These are phyloP conservation scores for Pollimyrus isidori DNA, from an alignment of 2,113 vertebrate genomes.

Conservation along the genomic window DNA sequence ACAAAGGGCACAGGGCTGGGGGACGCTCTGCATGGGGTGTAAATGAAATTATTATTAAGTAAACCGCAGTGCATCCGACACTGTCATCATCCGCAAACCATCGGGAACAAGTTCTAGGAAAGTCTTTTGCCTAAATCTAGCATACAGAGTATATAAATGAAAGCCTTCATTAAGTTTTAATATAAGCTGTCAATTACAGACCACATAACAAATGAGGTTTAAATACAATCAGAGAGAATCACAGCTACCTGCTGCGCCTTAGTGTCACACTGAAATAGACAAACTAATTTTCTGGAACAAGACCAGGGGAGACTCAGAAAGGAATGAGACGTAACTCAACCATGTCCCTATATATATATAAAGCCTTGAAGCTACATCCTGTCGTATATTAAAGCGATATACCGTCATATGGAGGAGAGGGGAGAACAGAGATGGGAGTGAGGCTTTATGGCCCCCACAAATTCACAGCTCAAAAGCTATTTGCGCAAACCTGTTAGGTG, in stretches of 20 bases:
- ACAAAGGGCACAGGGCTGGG: not conserved
- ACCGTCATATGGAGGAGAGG: not conserved
- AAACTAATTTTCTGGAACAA: conserved; percentile 66
- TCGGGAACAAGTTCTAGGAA: conserved; percentile 18
- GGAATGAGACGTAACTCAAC: conserved; percentile 33
- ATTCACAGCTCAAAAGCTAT: conserved; percentile 6
- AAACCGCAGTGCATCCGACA: conserved; percentile 25
- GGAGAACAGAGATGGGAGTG: not conserved
- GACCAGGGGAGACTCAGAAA: conserved; percentile 47
- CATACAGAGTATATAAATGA: conserved; percentile 65
- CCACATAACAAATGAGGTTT: conserved; percentile 78
- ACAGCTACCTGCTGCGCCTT: conserved; percentile 72
- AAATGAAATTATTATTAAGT: conserved; percentile 37
- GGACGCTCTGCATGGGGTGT: not conserved
- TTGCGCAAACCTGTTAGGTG: not conserved
- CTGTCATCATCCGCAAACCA: conserved; percentile 23
- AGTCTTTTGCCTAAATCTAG: conserved; percentile 42
- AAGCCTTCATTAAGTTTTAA: conserved; percentile 73
- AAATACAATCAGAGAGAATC: conserved; percentile 81
- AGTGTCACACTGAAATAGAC: conserved; percentile 70
- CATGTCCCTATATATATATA: not conserved
- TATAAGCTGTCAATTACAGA: conserved; percentile 72
- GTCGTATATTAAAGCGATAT: not conserved
- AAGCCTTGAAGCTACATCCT: not conserved
- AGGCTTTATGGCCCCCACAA: not conserved